Evolutionary conservation across 1,140 invertebrate species (phyloP), one percentile per base, ranked within the genome.

Genomic region (Bilobella aurantiaca): DNA sequence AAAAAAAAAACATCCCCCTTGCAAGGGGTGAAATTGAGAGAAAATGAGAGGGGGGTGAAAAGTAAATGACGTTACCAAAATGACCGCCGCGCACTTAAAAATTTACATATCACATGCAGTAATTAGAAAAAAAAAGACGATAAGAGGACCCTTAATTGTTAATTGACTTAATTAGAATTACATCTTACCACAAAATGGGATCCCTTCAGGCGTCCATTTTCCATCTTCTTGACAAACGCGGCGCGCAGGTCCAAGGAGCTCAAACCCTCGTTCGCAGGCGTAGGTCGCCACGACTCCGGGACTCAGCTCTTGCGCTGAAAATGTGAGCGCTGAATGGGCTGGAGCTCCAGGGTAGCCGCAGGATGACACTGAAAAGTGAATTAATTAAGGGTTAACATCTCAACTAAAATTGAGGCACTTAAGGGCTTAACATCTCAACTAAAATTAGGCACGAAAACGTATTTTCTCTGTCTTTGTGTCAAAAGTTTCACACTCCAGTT

Each of bases 161-260:
- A 23, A 5, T 53, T 23, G 14, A 53, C 5, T 53, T 53, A 53
- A 53, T 5, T 53, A 18, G 32, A 59, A 29, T 8, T 31, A 5
- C 16, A 42, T 87, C 87, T 92, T 78, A 94, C 92, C 92, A 78
- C 92, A 96, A 79, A 95, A 95, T 21, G 92, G 92, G 64, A 95
- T 90, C 62, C 91, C 91, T 74, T 90, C 87, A 0, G 92, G 93
- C n/a, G 82, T 79, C 93, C 93, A 96, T 32, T 81, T 84, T 1
- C 87, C 88, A 73, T 89, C 85, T 0, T 76, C 67, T 27, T 83
- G 82, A 74, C 93, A 96, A 18, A 87, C 82, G 62, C 91, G 80
- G 59, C 90, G 78, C 0, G 87, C 81, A 1, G 91, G 91, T 1
- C 93, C 93, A 0, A 96, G 80, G 0, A 96, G 82, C 76, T 95